Evolutionary conservation across 2,888 invertebrate genomes (phyloP).

Genomic region (Apeira syringaria): DNA sequence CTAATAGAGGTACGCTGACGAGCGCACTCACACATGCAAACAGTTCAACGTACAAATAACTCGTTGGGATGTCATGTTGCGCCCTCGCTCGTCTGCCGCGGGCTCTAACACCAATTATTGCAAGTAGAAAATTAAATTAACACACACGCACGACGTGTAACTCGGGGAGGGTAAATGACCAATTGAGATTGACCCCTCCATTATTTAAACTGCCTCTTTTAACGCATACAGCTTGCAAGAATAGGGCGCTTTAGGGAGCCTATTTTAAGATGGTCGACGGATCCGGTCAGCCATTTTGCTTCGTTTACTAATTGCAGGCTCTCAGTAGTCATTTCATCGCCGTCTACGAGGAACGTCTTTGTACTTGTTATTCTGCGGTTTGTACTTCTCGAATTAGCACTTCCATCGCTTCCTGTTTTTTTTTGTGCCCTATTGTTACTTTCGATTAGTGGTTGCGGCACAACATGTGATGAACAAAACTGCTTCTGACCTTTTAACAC

Average conservation of each 20-base stretch:
- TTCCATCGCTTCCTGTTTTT: slow-evolving; percentile 69
- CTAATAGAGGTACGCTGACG: slow-evolving; percentile 27
- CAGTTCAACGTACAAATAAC: slow-evolving; percentile 57
- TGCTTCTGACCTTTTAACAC: slow-evolving; percentile 23
- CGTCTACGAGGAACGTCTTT: slow-evolving; percentile 64
- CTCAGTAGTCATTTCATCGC: slow-evolving; percentile 73
- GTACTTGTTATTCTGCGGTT: slow-evolving; percentile 73
- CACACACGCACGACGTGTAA: slow-evolving; percentile 72
- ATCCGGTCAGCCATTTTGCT: slow-evolving; percentile 77
- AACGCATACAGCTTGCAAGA: not conserved
- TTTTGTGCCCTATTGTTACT: slow-evolving; percentile 62
- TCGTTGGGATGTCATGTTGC: slow-evolving; percentile 61
- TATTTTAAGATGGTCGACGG: slow-evolving; percentile 38
- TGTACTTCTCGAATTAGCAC: slow-evolving; percentile 81
- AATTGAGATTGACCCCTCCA: slow-evolving; percentile 40
- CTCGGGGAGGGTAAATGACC: slow-evolving; percentile 59
- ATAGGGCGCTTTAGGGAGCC: slow-evolving; percentile 20
- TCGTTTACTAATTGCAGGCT: slow-evolving; percentile 72
- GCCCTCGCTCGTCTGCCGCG: slow-evolving; percentile 46
- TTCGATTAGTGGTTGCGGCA: slow-evolving; percentile 52
- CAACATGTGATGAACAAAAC: slow-evolving; percentile 37
- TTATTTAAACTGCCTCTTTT: slow-evolving; percentile 34
- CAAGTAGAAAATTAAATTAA: slow-evolving; percentile 81
- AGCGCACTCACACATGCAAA: slow-evolving; percentile 46
- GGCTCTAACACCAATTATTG: slow-evolving; percentile 68